Evolutionary conservation across 2,797 vertebrate species (phyloP), one percentile per base, ranked within the genome.

Genomic region (Malurus splendens): DNA sequence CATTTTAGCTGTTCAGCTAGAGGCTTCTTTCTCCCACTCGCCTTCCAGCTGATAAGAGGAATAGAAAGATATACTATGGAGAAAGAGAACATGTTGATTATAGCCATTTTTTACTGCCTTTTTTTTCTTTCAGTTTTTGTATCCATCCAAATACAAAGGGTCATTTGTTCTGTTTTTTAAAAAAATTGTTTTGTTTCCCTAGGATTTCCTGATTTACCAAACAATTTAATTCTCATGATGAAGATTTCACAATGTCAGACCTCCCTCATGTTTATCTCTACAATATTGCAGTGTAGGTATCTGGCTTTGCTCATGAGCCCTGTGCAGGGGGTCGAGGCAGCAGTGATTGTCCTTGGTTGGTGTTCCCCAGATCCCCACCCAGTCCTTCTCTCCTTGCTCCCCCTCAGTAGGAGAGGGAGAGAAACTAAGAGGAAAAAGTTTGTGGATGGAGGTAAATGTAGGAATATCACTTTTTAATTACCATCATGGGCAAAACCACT

Each of bases 351-450:
- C 41, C 38, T 47, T 36, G 33, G 10, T 0, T 44, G 42, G 22
- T 61, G 48, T 7, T 65, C 20, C 39, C 19, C n/a, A 44, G 27
- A 14, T 47, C 27, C 18, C 8, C 17, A 22, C 18, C 12, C 57
- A 39, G 54, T 41, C 22, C 7, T 11, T 47, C 22, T 66, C n/a
- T 48, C 32, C 5, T 18, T 56, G 12, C 12, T 16, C 12, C 17
- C 10, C 19, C 15, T 64, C 39, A 22, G 1, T 0, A 47, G n/a
- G 19, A 51, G 1, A 50, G 11, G 22, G 17, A 14, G 7, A 3
- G 6, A 48, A 70, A 47, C 12, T 23, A 15, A 51, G 48, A 36
- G 36, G 9, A 42, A 41, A 39, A 64, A 5, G 7, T 45, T 24
- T 3, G 4, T 59, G 38, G 19, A 17, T 41, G 2, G 47, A 42